Conservation (phyloP, 2,113 vertebrate species). For the Mugil cephalus region DNA sequence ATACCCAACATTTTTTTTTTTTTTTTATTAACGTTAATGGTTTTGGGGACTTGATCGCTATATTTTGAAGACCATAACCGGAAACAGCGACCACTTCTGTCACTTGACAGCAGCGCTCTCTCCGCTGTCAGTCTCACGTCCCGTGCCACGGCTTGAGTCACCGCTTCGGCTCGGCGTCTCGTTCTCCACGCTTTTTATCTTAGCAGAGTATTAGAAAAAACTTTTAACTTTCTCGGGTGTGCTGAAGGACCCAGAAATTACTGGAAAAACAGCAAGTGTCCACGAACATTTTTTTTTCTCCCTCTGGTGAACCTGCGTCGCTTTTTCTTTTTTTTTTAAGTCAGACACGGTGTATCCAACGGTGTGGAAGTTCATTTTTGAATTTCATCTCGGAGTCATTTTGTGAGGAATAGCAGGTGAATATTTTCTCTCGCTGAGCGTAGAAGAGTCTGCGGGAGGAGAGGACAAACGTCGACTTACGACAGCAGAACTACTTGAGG, state of each 20-base stretch:
- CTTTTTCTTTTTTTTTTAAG: too few relatives aligned
- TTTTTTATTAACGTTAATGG: too few relatives aligned
- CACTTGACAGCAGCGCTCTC: neutral
- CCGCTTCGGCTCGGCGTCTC: neutral
- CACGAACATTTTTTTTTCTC: neutral
- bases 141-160: neutral
- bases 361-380: neutral
- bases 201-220: neutral
- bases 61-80: neutral
- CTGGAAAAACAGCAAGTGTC: neutral
- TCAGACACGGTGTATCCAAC: too few relatives aligned
- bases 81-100: neutral
- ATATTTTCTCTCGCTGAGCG: neutral
- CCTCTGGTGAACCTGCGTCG: neutral
- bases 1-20: too few relatives aligned
- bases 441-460: neutral
- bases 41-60: too few relatives aligned
- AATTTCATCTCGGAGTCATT: neutral
- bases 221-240: neutral
- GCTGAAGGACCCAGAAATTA: neutral
- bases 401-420: neutral
- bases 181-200: neutral
- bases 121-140: neutral
- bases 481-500: conserved; percentile 5
- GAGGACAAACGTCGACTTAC: neutral